Evolutionary conservation across 1,140 invertebrate species (phyloP).

Genomic region (Potamilus streckersoni): DNA sequence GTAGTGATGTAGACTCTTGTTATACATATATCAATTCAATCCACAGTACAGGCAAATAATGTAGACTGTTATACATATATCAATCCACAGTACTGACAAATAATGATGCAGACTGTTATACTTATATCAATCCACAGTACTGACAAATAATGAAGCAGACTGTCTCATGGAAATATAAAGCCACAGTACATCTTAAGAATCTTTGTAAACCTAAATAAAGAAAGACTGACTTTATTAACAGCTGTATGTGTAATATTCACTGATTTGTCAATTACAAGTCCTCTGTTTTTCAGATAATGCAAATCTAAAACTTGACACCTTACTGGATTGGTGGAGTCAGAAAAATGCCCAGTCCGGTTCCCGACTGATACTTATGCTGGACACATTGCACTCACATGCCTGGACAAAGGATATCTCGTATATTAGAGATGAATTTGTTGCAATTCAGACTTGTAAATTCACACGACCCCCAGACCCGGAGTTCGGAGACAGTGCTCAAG

Average conservation of each 20-base stretch:
- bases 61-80: too few species aligned
- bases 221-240: too few species aligned
- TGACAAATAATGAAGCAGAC: too few species aligned
- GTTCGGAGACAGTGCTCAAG: slow-evolving; percentile 23
- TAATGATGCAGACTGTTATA: too few species aligned
- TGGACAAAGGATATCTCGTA: slow-evolving; percentile 51
- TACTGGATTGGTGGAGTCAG: slow-evolving; percentile 61
- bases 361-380: slow-evolving; percentile 60
- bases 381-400: slow-evolving; percentile 54
- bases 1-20: too few species aligned
- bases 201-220: too few species aligned
- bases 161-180: too few species aligned
- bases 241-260: neutral
- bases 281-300: slow-evolving; percentile 50
- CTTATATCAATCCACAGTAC: too few species aligned
- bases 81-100: too few species aligned
- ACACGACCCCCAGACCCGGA: slow-evolving; percentile 40
- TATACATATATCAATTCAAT: too few species aligned
- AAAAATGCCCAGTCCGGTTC: slow-evolving; percentile 49
- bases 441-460: slow-evolving; percentile 59
- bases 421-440: slow-evolving; percentile 44
- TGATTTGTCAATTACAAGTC: neutral
- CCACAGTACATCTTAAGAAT: too few species aligned
- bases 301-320: slow-evolving; percentile 47
- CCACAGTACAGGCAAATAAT: too few species aligned